phyloP scores from a whole-genome alignment of 2,888 invertebrate genomes.

The Leptinotarsa tumamoca region DNA sequence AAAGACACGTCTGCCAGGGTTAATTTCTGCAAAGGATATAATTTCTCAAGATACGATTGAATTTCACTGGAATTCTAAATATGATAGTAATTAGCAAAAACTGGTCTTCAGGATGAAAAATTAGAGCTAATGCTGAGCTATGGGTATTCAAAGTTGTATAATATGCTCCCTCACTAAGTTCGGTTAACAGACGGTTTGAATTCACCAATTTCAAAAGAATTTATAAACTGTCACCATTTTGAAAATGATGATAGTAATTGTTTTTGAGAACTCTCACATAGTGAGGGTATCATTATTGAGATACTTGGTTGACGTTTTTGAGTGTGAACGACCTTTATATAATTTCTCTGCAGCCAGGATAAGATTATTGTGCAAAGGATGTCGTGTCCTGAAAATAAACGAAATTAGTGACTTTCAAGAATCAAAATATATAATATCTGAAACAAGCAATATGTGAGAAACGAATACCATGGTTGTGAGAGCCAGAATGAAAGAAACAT shows the following conservation, averaged over 20 bases:
- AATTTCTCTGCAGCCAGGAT: too few species aligned
- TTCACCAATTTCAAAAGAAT: not conserved
- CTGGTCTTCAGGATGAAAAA: not conserved
- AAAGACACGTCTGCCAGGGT: not conserved
- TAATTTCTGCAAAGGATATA: not conserved
- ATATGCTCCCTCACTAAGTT: not conserved
- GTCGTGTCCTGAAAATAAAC: too few species aligned
- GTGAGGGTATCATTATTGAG: constrained; percentile 8
- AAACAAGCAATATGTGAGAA: too few species aligned
- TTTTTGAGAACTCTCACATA: constrained; percentile 7
- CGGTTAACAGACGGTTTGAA: not conserved
- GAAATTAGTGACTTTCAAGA: too few species aligned
- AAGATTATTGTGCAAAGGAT: too few species aligned
- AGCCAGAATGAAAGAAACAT: not conserved
- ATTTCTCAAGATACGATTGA: not conserved
- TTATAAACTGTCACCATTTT: constrained; percentile 14
- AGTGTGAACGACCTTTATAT: not conserved
- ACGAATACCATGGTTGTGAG: not conserved
- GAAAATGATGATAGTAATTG: constrained; percentile 1
- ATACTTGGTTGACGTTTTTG: constrained; percentile 9
- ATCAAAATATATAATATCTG: not conserved
- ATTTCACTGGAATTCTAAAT: constrained; percentile 7
- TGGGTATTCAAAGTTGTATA: constrained; percentile 12
- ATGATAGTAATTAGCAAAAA: not conserved
- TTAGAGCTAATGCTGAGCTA: constrained; percentile 4